Evolutionary conservation across 2,888 invertebrate genomes (phyloP).

Genomic region (Torymus aiolomorphi): DNA sequence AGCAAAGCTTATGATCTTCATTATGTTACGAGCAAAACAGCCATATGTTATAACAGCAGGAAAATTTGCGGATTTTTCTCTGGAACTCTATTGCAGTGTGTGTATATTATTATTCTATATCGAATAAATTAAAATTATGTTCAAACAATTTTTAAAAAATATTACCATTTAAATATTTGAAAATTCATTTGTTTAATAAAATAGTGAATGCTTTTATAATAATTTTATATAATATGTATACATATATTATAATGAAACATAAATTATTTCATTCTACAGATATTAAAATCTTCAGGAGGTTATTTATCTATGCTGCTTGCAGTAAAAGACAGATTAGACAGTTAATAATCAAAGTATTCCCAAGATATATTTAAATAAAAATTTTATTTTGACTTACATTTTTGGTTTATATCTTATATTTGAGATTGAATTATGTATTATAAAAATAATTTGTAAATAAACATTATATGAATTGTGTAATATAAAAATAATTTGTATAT

Average conservation of each 20-base stretch:
- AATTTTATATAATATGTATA: too few species aligned
- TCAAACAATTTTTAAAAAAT: too few species aligned
- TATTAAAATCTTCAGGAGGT: constrained; percentile 48
- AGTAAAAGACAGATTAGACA: constrained; percentile 29
- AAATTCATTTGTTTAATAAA: not conserved
- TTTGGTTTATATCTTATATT: too few species aligned
- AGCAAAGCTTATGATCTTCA: constrained; percentile 59
- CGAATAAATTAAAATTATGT: too few species aligned
- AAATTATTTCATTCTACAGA: constrained; percentile 18
- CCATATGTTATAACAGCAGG: constrained; percentile 66
- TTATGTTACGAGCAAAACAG: constrained; percentile 59
- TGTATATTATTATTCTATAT: not conserved
- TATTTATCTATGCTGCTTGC: constrained; percentile 49
- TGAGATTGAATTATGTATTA: too few species aligned
- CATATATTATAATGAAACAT: too few species aligned
- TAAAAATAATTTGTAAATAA: too few species aligned
- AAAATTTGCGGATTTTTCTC: constrained; percentile 64
- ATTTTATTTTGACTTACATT: not conserved
- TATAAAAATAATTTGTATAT: too few species aligned
- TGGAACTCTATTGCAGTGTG: constrained; percentile 64
- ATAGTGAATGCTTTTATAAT: too few species aligned
- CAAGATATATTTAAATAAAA: too few species aligned
- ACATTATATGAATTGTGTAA: too few species aligned
- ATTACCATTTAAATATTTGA: too few species aligned
- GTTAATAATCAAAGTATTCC: not conserved